A percentile compares a stretch with the other conserved stretches of the same genome.
These are phyloP conservation scores for Bovichtus diacanthus DNA, from an alignment of 2,797 vertebrate species.

Conservation along the genomic window DNA sequence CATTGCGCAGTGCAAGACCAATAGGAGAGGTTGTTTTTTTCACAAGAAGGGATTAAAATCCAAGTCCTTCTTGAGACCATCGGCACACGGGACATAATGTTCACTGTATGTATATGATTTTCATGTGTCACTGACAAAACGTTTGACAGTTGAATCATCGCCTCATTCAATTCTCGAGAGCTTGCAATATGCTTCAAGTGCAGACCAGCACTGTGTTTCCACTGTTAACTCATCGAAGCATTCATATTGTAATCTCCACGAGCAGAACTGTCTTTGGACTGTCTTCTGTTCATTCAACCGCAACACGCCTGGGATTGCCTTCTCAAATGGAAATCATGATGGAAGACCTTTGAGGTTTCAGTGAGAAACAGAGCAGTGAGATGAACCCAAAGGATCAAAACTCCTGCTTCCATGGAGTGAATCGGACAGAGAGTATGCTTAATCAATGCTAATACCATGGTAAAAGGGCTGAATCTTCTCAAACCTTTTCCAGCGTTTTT, in stretches of 20 bases:
- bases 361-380: conserved; percentile 22
- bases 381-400: conserved; percentile 19
- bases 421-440: too few species aligned
- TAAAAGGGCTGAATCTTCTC: background rate
- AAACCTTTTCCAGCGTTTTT: background rate
- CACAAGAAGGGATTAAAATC: background rate
- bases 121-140: background rate
- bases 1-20: background rate
- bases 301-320: conserved; percentile 42
- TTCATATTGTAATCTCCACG: conserved; percentile 2
- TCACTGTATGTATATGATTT: background rate
- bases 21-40: too few species aligned
- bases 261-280: conserved; percentile 21
- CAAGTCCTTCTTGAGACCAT: background rate
- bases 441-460: too few species aligned
- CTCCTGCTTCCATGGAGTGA: background rate
- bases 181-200: background rate
- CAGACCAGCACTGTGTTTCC: background rate
- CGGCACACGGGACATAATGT: background rate
- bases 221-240: background rate
- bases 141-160: background rate
- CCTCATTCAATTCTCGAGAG: background rate
- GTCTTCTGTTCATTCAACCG: conserved; percentile 31
- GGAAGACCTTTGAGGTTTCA: conserved; percentile 35
- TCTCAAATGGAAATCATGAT: conserved; percentile 58